Evolutionary conservation across 2,888 invertebrate genomes (phyloP).

Genomic region (Rhagophthalmus giganteus): DNA sequence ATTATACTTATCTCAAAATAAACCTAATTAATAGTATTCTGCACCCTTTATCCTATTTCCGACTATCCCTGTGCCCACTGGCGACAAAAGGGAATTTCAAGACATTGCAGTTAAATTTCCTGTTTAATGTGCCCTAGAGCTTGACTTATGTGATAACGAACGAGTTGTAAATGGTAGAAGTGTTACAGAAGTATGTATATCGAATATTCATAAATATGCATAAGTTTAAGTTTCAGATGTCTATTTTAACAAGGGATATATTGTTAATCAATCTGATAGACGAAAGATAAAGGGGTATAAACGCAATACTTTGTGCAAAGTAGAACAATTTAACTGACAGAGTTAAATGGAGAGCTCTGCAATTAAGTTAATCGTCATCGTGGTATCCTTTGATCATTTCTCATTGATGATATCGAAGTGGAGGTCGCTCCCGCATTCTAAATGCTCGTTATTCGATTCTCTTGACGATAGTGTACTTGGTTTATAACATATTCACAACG

Average conservation of each 20-base stretch:
- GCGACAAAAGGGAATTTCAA: too few species aligned
- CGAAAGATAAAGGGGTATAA: neutral
- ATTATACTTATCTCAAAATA: too few species aligned
- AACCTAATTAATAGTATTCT: too few species aligned
- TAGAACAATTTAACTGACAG: slow-evolving; percentile 9
- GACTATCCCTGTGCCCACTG: too few species aligned
- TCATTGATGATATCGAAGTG: slow-evolving; percentile 30
- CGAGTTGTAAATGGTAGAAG: too few species aligned
- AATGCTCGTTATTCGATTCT: slow-evolving; percentile 26
- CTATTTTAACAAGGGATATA: neutral
- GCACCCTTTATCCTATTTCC: too few species aligned
- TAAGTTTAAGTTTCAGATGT: too few species aligned
- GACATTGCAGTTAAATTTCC: too few species aligned
- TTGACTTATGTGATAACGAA: too few species aligned
- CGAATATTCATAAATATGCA: too few species aligned
- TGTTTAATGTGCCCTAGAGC: too few species aligned
- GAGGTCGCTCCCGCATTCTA: slow-evolving; percentile 25
- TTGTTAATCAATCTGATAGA: neutral
- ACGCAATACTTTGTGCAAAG: neutral
- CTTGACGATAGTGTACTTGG: slow-evolving; percentile 18
- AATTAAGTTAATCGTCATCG: slow-evolving; percentile 32
- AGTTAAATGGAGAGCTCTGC: slow-evolving; percentile 20
- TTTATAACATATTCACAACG: slow-evolving; percentile 9
- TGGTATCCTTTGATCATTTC: slow-evolving; percentile 32
- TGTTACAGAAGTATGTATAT: too few species aligned